Base-by-base conservation (phyloP, 1,140 invertebrate genomes). In the Ceratosolen solmsi region DNA sequence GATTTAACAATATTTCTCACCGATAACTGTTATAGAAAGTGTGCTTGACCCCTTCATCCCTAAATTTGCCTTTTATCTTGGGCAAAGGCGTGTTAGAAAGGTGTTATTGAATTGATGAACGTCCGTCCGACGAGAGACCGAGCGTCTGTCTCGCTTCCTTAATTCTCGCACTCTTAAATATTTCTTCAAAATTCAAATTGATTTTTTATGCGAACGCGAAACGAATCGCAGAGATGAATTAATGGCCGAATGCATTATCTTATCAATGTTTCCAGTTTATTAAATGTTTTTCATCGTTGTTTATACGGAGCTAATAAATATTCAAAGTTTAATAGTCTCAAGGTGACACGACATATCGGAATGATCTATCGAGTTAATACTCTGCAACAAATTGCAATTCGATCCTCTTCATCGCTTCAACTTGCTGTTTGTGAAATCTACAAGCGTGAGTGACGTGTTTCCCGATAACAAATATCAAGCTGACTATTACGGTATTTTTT, bases 1-100 rank as follows among this genome's bases (percentile, higher is more conserved):
- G 51, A 56, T 56, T 74, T 74, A 25, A 38, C 33, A 68, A 68
- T 68, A 68, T 68, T 68, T 9, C 63, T 5, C 15, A 33, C 4
- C 20, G 20, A n/a, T 38, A 68, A 68, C 7, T 38, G 22, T 38
- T 65, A n/a, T 13, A 11, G 36, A n/a, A 38, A n/a, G n/a, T 8
- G 33, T 11, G 30, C 60, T 65, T n/a, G 63, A 68, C 33, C 33
- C 27, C 3, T 36, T 38, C 11, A 38, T 68, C 17, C 8, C 30
- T 68, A n/a, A 68, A 38, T 36, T 68, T 1, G 7, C 63, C 25
- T 20, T 63, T 63, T 36, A 4, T 33, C 13, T 3, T 58, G 5
- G n/a, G 8, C 9, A 20, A 1, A 11, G 1, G 5, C 17, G 30
- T 17, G 1, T 63, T 63, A 1, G 1, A 1, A 60, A 11, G 22